phyloP scores from a whole-genome alignment of 2,797 vertebrate genomes.

The Botia almorhae region DNA sequence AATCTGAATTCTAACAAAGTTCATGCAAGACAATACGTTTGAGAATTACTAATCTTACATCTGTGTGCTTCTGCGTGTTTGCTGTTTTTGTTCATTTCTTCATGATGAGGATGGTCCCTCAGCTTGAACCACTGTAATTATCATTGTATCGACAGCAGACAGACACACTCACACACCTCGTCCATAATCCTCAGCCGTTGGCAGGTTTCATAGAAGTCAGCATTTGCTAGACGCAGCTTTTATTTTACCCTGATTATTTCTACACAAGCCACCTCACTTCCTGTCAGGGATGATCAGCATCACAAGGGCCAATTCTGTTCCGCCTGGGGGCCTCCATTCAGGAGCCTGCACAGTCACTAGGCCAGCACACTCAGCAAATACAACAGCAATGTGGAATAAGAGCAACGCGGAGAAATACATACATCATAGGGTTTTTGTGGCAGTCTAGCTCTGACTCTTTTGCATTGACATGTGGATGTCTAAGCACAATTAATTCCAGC shows the following conservation, averaged over 20 bases:
- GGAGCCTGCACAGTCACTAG: conserved; percentile 70
- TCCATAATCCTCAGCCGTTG: conserved; percentile 73
- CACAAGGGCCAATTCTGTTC: conserved; percentile 69
- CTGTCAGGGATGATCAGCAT: conserved; percentile 76
- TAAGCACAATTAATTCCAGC: neutral
- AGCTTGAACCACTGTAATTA: conserved; percentile 1
- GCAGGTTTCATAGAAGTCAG: conserved; percentile 75
- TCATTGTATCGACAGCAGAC: conserved; percentile 25
- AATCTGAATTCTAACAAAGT: conserved; percentile 46
- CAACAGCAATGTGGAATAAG: conserved; percentile 43
- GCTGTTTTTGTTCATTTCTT: neutral
- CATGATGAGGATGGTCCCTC: neutral
- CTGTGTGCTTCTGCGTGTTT: conserved; percentile 7
- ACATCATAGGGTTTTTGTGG: conserved; percentile 48
- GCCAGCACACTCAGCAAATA: conserved; percentile 80
- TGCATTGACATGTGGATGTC: neutral
- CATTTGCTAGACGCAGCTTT: conserved; percentile 75
- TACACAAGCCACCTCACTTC: conserved; percentile 71
- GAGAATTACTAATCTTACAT: conserved; percentile 10
- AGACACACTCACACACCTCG: conserved; percentile 44
- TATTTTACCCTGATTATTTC: conserved; percentile 76
- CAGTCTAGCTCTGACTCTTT: neutral
- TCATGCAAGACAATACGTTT: conserved; percentile 34
- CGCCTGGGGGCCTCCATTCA: conserved; percentile 80
- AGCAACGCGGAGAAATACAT: conserved; percentile 31